Conservation (phyloP, 2,797 vertebrate species). For the Fringilla coelebs region DNA sequence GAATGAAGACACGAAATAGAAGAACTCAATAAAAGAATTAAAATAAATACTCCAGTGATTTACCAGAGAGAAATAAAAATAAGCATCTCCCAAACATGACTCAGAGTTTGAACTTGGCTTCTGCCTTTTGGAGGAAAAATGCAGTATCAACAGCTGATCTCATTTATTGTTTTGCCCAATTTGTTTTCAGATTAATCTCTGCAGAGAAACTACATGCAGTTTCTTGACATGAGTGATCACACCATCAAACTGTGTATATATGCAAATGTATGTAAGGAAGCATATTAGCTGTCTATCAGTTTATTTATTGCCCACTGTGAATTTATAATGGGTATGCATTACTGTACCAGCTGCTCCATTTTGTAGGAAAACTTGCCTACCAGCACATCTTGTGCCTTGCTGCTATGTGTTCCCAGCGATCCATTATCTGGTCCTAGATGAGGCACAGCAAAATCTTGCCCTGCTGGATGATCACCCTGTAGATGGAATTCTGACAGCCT, state of each 20-base stretch:
- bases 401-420: constrained; percentile 58
- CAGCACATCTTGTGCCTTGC: constrained; percentile 70
- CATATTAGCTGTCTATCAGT: not conserved
- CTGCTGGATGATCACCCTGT: not conserved
- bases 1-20: not conserved
- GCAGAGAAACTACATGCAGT: not conserved
- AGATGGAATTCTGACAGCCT: constrained; percentile 9
- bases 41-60: not conserved
- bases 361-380: constrained; percentile 26
- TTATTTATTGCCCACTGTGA: not conserved
- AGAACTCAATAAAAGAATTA: not conserved
- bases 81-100: not conserved
- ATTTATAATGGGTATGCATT: not conserved
- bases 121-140: not conserved
- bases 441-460: not conserved
- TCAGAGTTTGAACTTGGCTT: not conserved
- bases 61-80: not conserved
- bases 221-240: not conserved
- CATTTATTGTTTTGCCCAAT: not conserved
- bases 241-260: not conserved
- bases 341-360: not conserved
- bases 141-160: not conserved
- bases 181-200: not conserved
- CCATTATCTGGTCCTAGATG: constrained; percentile 41
- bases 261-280: not conserved